Evolutionary conservation across 2,113 vertebrate genomes (phyloP).

Genomic region (Stigmatopora nigra): DNA sequence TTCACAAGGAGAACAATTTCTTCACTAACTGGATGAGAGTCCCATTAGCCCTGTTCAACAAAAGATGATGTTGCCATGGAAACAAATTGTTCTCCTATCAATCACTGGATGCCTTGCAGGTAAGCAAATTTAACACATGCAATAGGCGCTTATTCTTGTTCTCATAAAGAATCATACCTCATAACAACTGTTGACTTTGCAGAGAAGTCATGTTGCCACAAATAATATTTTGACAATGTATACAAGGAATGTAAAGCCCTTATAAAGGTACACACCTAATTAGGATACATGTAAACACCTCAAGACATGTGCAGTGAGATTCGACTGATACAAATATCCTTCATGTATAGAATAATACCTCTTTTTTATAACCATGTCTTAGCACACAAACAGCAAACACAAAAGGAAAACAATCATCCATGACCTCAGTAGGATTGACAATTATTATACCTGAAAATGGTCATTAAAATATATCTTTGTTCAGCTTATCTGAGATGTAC

Average conservation of each 20-base stretch:
- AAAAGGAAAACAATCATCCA: conserved; percentile 15
- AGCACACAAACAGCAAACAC: conserved; percentile 21
- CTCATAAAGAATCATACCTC: conserved; percentile 25
- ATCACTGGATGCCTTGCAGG: conserved; percentile 87
- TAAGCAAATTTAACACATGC: conserved; percentile 67
- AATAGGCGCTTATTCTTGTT: conserved; percentile 39
- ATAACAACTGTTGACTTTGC: conserved; percentile 7
- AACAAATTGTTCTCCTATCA: conserved; percentile 82
- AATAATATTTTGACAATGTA: neutral
- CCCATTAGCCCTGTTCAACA: conserved; percentile 68
- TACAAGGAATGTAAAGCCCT: neutral
- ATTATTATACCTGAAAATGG: conserved; percentile 4
- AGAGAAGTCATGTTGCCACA: neutral
- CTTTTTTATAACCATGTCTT: conserved; percentile 22
- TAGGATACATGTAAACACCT: conserved; percentile 25
- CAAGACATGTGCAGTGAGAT: conserved; percentile 21
- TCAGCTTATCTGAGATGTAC: neutral
- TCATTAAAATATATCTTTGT: neutral
- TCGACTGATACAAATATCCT: conserved; percentile 34
- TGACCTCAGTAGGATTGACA: conserved; percentile 12
- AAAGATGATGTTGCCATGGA: conserved; percentile 94
- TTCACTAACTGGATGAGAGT: conserved; percentile 72
- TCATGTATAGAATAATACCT: conserved; percentile 15
- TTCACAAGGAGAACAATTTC: conserved; percentile 65
- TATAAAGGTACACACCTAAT: conserved; percentile 10